Conservation (phyloP, 2,113 vertebrate species). For the Gopherus evgoodei region DNA sequence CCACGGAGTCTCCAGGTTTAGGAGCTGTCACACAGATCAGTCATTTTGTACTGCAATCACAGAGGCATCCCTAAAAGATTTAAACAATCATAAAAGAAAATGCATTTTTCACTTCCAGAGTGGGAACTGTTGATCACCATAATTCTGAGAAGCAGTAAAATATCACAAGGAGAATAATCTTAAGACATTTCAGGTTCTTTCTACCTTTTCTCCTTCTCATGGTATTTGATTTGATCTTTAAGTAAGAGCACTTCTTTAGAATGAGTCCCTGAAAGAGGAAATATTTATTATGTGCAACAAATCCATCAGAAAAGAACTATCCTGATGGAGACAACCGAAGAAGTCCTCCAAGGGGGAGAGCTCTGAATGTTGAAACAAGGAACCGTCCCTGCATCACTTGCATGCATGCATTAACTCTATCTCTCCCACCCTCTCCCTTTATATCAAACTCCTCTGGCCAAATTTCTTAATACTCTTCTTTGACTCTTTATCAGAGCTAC, state of each 20-base stretch:
- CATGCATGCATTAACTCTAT: not conserved
- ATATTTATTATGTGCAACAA: not conserved
- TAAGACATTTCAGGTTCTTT: not conserved
- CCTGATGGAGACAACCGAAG: not conserved
- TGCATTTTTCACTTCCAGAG: not conserved
- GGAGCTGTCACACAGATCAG: slow-evolving; percentile 37
- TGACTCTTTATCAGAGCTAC: not conserved
- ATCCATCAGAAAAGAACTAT: accelerated
- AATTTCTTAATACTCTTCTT: not conserved
- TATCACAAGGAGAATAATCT: not conserved
- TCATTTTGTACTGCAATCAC: slow-evolving; percentile 34
- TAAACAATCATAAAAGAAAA: slow-evolving; percentile 16
- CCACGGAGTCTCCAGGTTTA: slow-evolving; percentile 25
- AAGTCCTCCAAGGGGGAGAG: not conserved
- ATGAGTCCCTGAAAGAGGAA: not conserved
- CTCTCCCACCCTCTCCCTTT: not conserved
- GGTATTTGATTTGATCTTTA: not conserved
- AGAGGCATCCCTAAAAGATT: slow-evolving; percentile 1
- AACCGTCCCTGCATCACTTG: not conserved
- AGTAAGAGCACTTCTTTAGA: not conserved
- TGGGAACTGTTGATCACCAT: not conserved
- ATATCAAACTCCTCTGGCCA: not conserved
- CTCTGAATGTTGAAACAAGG: not conserved
- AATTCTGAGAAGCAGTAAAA: not conserved
- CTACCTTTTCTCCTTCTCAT: not conserved